Conservation (phyloP, 2,888 invertebrate genomes). For the Lissocephala sabroskyi region DNA sequence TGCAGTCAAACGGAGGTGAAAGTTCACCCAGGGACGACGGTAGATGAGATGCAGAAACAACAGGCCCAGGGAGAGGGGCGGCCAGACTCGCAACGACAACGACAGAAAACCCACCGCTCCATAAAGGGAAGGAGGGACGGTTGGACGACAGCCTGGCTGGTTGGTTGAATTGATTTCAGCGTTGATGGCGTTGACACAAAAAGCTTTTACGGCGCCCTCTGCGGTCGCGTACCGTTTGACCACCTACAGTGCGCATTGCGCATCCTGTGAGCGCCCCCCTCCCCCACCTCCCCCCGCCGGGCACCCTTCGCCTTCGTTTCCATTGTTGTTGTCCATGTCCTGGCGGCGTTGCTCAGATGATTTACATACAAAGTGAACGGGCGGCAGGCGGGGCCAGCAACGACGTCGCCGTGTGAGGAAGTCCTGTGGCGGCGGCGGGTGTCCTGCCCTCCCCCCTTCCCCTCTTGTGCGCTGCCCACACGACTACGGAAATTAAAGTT, state of each 20-base stretch:
- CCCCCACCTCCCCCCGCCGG: not conserved
- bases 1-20: slow-evolving; percentile 46
- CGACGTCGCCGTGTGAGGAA: slow-evolving; percentile 23
- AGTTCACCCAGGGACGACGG: slow-evolving; percentile 33
- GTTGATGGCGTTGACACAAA: slow-evolving; percentile 69
- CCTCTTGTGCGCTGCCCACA: slow-evolving; percentile 1
- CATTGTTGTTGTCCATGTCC: slow-evolving; percentile 32
- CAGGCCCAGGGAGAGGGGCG: slow-evolving; percentile 5
- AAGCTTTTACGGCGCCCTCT: slow-evolving; percentile 66
- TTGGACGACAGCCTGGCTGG: slow-evolving; percentile 6
- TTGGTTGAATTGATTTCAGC: slow-evolving; percentile 56
- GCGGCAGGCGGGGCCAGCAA: slow-evolving; percentile 27
- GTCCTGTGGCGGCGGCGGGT: slow-evolving; percentile 42
- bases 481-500: slow-evolving; percentile 54
- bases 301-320: slow-evolving; percentile 17
- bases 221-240: slow-evolving; percentile 60
- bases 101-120: slow-evolving; percentile 30
- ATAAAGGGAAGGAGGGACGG: too few species aligned
- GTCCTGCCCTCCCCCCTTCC: too few species aligned
- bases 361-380: slow-evolving; percentile 63
- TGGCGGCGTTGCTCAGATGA: slow-evolving; percentile 43
- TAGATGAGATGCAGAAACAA: slow-evolving; percentile 11
- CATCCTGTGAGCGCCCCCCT: slow-evolving; percentile 21
- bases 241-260: slow-evolving; percentile 58
- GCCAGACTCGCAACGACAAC: slow-evolving; percentile 43